These are phyloP conservation scores for Vollenhovia emeryi DNA, from an alignment of 1,140 invertebrate species.

Conservation along the genomic window DNA sequence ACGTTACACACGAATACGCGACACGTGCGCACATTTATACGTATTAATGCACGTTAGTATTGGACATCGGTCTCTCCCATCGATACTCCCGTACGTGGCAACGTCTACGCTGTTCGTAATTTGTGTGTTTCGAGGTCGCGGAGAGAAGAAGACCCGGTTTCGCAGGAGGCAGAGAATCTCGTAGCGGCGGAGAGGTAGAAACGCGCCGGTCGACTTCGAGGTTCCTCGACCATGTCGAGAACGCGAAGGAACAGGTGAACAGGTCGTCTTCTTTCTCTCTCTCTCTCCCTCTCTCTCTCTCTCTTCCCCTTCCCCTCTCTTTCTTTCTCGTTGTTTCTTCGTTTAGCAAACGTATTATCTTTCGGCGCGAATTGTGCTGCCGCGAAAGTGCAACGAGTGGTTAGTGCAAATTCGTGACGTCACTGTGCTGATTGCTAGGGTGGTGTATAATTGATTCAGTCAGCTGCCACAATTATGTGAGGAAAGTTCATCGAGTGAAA, in stretches of 20 bases:
- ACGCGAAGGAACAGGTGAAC: conserved; percentile 60
- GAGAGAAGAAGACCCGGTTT: conserved; percentile 76
- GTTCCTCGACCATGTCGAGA: conserved; percentile 62
- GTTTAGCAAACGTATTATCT: not conserved
- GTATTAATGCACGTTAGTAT: not conserved
- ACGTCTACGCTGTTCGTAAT: conserved; percentile 67
- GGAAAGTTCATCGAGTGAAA: not conserved
- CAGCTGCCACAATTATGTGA: conserved; percentile 6
- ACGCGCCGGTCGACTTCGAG: conserved; percentile 67
- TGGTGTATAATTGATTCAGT: conserved; percentile 16
- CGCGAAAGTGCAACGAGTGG: conserved; percentile 17
- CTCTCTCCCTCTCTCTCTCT: not conserved
- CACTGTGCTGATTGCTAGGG: not conserved
- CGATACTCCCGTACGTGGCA: conserved; percentile 40
- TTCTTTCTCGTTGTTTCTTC: not conserved
- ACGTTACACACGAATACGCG: not conserved
- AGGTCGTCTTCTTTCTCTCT: conserved; percentile 1
- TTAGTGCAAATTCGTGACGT: conserved; percentile 3
- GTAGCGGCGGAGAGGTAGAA: conserved; percentile 48
- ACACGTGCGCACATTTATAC: not conserved
- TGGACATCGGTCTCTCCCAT: conserved; percentile 44
- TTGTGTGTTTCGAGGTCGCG: conserved; percentile 76
- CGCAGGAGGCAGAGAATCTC: conserved; percentile 58
- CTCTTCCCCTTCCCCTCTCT: not conserved
- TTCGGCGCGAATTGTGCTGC: not conserved